phyloP scores from a whole-genome alignment of 2,797 vertebrate genomes.

The Sylvilagus floridanus region DNA sequence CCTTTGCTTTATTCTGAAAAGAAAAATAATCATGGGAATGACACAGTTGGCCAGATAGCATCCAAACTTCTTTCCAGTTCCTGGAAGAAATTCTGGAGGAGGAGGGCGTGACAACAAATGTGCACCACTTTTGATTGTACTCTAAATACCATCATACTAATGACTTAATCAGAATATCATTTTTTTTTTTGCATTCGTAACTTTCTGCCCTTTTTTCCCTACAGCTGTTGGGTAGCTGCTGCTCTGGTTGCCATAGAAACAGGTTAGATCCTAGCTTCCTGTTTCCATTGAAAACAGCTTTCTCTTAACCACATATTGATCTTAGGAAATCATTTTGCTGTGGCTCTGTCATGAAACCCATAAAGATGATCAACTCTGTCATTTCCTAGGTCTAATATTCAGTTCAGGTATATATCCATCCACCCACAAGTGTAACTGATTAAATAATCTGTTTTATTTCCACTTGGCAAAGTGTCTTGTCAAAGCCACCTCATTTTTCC shows the following conservation, averaged over 20 bases:
- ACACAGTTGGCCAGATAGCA: background rate
- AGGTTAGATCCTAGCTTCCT: constrained; percentile 92
- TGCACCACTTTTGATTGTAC: constrained; percentile 14
- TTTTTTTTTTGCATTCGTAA: constrained; percentile 83
- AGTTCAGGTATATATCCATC: background rate
- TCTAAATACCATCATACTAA: constrained; percentile 43
- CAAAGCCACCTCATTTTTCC: constrained; percentile 55
- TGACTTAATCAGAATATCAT: constrained; percentile 80
- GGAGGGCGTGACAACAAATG: background rate
- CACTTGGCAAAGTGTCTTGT: constrained; percentile 73
- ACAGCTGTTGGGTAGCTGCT: constrained; percentile 90
- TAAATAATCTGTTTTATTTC: constrained; percentile 74
- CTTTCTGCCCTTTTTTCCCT: constrained; percentile 85
- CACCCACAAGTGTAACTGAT: constrained; percentile 66
- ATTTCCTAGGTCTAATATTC: constrained; percentile 79
- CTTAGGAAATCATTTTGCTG: constrained; percentile 91
- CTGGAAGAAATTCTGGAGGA: background rate
- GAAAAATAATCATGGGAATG: background rate
- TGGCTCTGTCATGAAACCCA: constrained; percentile 87
- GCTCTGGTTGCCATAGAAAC: constrained; percentile 98
- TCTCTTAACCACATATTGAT: constrained; percentile 92
- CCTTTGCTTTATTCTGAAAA: constrained; percentile 13
- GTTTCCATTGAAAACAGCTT: constrained; percentile 94
- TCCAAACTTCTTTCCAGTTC: constrained; percentile 35
- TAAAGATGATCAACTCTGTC: constrained; percentile 82